Evolutionary conservation across 2,888 invertebrate genomes (phyloP), one percentile per base, ranked within the genome.

Genomic region (Philhelius pedissequus): DNA sequence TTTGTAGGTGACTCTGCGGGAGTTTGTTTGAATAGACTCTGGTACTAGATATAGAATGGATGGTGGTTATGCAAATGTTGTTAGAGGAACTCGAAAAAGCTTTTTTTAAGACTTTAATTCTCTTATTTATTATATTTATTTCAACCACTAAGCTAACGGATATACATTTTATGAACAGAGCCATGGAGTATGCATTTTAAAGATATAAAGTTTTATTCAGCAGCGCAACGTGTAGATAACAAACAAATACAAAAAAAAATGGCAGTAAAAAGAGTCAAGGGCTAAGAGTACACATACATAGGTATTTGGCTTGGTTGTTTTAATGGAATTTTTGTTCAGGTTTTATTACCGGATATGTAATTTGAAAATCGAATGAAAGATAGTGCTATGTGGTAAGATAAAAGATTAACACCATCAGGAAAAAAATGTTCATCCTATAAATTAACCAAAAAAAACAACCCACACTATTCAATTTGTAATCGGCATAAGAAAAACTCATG

Each of bases 51-150:
- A 40, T 40, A 15, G 15, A 25, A 9, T 4, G 56, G 56, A 20
- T n/a, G 56, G 38, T 43, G 62, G 62, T 30, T 62, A 62, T 62
- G 62, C 62, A 62, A 62, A 62, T 62, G 27, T 15, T 38, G 43
- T 25, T 22, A 43, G 62, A 43, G 43, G 62, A 22, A 62, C 22
- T 27, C 62, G 43, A 62, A 62, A 60, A 62, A 43, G 43, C 43
- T 43, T 60, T 62, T 62, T 62, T 62, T 62, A 62, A 62, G 62
- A 18, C 62, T 62, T 60, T 60, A 60, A 60, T 60, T 60, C 60
- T 60, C 3, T 43, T 62, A 62, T 62, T 62, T 62, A 62, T 62
- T 62, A 30, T 43, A 60, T 60, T 43, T 62, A 60, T 60, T 38
- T 43, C 43, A 27, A 43, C 43, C 62, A 62, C 62, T 43, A 43